phyloP scores from a whole-genome alignment of 2,888 invertebrate species.

The Carpatolechia fugitivella region DNA sequence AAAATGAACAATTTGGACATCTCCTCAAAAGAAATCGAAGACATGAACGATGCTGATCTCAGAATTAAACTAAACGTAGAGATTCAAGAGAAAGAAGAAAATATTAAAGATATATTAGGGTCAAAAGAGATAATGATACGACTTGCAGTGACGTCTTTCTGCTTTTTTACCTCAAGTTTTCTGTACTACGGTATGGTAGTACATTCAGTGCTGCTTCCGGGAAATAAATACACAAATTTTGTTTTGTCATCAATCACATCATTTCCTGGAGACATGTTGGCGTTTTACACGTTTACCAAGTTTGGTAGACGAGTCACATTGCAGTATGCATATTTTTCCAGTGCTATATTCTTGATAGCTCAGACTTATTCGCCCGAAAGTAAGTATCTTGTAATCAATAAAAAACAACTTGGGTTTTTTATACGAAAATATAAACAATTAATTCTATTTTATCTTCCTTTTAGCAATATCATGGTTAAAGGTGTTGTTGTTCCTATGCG shows the following conservation, averaged over 20 bases:
- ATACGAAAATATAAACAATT: too few species aligned
- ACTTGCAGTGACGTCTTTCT: conserved; percentile 49
- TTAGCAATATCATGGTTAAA: conserved; percentile 58
- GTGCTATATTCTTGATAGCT: conserved; percentile 49
- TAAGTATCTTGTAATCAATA: conserved; percentile 42
- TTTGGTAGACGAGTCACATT: conserved; percentile 54
- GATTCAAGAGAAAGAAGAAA: conserved; percentile 50
- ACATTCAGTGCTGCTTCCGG: conserved; percentile 55
- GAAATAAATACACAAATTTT: conserved; percentile 62
- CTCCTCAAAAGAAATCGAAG: conserved; percentile 43
- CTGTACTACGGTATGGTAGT: conserved; percentile 57
- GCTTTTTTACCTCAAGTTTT: conserved; percentile 61
- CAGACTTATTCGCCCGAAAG: conserved; percentile 51
- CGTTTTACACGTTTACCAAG: conserved; percentile 50
- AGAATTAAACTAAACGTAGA: conserved; percentile 47
- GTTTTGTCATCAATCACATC: conserved; percentile 51
- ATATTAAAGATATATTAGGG: conserved; percentile 45
- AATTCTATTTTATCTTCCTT: too few species aligned
- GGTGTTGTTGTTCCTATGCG: conserved; percentile 48
- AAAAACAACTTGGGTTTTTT: too few species aligned
- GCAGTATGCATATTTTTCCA: conserved; percentile 48
- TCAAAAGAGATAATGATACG: conserved; percentile 59
- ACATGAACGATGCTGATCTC: conserved; percentile 46
- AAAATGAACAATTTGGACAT: conserved; percentile 50
- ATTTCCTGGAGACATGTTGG: conserved; percentile 59